Evolutionary conservation across 2,113 vertebrate species (phyloP).

Genomic region (Mastomys coucha): DNA sequence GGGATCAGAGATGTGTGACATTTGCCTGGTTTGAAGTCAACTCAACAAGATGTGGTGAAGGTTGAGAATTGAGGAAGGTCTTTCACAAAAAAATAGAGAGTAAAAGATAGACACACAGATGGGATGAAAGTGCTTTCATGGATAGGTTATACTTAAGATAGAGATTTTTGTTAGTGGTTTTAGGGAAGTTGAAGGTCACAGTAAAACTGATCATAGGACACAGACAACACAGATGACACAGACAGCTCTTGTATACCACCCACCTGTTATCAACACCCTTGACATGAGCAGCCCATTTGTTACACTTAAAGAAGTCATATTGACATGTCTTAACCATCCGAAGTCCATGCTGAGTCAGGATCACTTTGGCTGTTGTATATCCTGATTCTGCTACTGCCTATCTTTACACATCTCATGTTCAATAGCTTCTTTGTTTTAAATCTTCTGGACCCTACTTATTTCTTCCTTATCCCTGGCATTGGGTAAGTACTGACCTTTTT

Average conservation of each 20-base stretch:
- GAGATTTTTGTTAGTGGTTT: background rate
- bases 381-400: background rate
- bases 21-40: background rate
- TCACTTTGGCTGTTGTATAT: background rate
- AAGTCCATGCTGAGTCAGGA: background rate
- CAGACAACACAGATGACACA: too few relatives aligned
- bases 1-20: background rate
- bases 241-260: too few relatives aligned
- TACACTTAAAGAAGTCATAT: background rate
- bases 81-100: slow-evolving; percentile 96
- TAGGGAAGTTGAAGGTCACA: background rate
- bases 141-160: slow-evolving; percentile 72
- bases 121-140: slow-evolving; percentile 85
- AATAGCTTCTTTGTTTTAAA: background rate
- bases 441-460: too few relatives aligned
- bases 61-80: slow-evolving; percentile 90
- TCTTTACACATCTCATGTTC: background rate
- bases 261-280: background rate
- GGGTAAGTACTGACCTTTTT: background rate
- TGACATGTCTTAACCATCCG: too few relatives aligned
- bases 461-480: background rate
- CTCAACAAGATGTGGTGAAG: background rate
- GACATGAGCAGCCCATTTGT: background rate
- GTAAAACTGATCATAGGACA: background rate
- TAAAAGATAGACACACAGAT: slow-evolving; percentile 92